Percentiles rank a stretch among this genome's conserved stretches.
These are phyloP conservation scores for Glaucidium brasilianum DNA, from an alignment of 2,113 vertebrate species.

Conservation along the genomic window DNA sequence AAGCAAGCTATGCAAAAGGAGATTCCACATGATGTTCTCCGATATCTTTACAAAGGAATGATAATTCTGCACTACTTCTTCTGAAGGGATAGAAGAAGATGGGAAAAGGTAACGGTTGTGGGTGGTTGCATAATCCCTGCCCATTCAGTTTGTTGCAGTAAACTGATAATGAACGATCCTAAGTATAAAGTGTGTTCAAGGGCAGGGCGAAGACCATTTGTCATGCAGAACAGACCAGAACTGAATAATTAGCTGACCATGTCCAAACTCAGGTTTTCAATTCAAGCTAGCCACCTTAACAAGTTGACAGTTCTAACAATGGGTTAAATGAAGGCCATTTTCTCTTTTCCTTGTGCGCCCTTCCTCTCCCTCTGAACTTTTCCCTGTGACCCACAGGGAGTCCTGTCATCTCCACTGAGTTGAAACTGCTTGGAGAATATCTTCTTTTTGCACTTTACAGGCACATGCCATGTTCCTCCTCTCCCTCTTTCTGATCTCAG, in stretches of 20 bases:
- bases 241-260: neutral
- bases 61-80: conserved; percentile 40
- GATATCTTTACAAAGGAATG: conserved; percentile 38
- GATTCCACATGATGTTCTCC: conserved; percentile 4
- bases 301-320: neutral
- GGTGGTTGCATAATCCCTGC: neutral
- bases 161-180: neutral
- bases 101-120: neutral
- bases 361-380: neutral
- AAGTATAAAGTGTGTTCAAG: neutral
- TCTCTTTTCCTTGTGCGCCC: neutral
- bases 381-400: neutral
- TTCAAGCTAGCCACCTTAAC: neutral
- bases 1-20: conserved; percentile 9
- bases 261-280: neutral
- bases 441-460: neutral
- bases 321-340: neutral
- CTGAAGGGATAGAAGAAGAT: conserved; percentile 2
- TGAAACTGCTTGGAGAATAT: neutral
- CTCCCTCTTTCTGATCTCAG: neutral
- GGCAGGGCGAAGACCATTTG: neutral
- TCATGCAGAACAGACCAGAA: neutral
- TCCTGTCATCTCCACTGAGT: neutral
- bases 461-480: neutral
- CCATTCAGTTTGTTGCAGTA: neutral